Evolutionary conservation across 92 coral and sea anemone species (phyloP).

Genomic region (Epizoanthus illoricatus): DNA sequence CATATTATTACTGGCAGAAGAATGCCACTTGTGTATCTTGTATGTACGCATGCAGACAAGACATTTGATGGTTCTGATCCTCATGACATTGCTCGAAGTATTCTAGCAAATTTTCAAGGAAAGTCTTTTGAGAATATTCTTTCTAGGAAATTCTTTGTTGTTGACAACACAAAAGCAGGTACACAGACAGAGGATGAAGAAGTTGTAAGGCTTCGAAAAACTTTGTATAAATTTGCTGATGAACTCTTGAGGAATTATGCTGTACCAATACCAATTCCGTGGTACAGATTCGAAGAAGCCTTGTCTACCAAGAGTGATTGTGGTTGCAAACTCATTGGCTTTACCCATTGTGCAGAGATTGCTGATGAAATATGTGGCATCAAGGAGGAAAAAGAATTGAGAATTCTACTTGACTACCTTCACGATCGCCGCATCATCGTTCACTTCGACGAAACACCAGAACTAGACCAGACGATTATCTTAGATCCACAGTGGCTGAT

Average conservation of each 20-base stretch:
- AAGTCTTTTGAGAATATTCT: slow-evolving; percentile 29
- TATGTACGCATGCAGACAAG: slow-evolving; percentile 60
- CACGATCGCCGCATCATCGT: not conserved
- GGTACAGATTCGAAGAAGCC: not conserved
- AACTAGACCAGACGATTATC: not conserved
- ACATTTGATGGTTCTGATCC: not conserved
- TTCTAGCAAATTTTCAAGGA: not conserved
- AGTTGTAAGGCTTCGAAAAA: slow-evolving; percentile 20
- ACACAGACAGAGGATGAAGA: slow-evolving; percentile 31
- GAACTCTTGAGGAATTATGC: not conserved
- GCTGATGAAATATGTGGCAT: not conserved
- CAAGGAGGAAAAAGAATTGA: not conserved
- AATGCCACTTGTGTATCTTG: slow-evolving; percentile 45
- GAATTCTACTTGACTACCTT: not conserved
- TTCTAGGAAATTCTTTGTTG: slow-evolving; percentile 27
- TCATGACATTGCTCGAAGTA: slow-evolving; percentile 19
- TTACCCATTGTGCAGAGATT: not conserved
- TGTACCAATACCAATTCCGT: not conserved
- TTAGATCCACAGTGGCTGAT: slow-evolving; percentile 10
- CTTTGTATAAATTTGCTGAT: slow-evolving; percentile 18
- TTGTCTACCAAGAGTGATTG: not conserved
- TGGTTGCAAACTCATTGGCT: not conserved
- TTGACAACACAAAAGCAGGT: slow-evolving; percentile 60
- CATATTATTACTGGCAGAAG: not conserved
- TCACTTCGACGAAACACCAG: not conserved